Percentiles rank a stretch among this genome's conserved stretches.
These are phyloP conservation scores for Heloderma charlesbogerti DNA, from an alignment of 2,113 vertebrate species.

Conservation along the genomic window DNA sequence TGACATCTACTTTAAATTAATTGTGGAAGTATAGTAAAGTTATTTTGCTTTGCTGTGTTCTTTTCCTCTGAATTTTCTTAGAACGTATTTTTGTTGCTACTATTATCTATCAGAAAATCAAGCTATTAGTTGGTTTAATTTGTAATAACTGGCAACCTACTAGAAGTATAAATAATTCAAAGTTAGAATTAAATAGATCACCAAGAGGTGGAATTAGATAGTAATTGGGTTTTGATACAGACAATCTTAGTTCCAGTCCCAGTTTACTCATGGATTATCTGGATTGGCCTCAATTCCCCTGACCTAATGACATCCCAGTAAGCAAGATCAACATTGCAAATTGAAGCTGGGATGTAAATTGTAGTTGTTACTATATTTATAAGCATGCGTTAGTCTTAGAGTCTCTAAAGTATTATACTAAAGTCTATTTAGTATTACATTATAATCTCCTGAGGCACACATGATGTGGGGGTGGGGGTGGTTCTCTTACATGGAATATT, in stretches of 20 bases:
- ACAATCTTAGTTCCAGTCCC: background rate
- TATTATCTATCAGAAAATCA: background rate
- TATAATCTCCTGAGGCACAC: background rate
- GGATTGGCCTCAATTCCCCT: background rate
- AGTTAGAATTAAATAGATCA: background rate
- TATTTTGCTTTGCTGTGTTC: background rate
- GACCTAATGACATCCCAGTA: background rate
- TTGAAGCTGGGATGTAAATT: background rate
- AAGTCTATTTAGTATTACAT: too few species aligned
- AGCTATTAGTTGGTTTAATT: background rate
- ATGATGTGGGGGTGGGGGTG: background rate
- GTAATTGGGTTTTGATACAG: background rate
- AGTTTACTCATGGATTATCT: background rate
- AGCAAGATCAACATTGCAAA: background rate
- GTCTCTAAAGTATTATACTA: background rate
- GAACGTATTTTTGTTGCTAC: background rate
- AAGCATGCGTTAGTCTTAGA: background rate
- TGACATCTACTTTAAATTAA: background rate
- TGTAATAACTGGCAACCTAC: background rate
- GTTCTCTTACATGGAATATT: background rate
- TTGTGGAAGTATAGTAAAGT: conserved; percentile 11
- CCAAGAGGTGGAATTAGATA: background rate
- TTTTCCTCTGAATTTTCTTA: background rate
- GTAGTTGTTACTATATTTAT: background rate
- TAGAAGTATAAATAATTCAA: conserved; percentile 1